Percentiles rank a stretch among this genome's conserved stretches.
phyloP scores from a whole-genome alignment of 2,797 vertebrate genomes.

The Gymnocypris eckloni region DNA sequence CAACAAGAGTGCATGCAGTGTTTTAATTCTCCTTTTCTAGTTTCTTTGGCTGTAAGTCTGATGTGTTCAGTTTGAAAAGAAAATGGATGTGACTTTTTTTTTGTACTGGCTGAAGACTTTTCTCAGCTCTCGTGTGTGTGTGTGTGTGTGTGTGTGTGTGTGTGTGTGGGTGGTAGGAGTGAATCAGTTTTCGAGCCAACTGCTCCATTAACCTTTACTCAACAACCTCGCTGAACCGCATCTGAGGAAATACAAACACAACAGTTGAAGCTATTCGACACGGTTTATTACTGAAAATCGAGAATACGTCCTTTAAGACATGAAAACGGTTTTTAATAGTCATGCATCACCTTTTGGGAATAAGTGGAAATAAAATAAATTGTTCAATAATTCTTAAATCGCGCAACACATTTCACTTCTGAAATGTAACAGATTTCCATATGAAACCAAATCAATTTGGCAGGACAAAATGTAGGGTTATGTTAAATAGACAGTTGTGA shows the following conservation, averaged over 20 bases:
- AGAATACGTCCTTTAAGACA: not conserved
- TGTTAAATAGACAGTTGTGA: not conserved
- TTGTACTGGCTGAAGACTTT: not conserved
- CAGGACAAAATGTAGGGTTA: not conserved
- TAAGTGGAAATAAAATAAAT: not conserved
- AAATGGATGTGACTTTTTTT: slow-evolving; percentile 1
- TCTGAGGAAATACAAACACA: slow-evolving; percentile 6
- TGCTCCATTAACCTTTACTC: slow-evolving; percentile 34
- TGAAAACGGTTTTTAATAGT: not conserved
- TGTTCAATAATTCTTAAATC: not conserved
- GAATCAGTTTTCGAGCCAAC: slow-evolving; percentile 28
- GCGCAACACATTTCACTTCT: not conserved
- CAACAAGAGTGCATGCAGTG: not conserved
- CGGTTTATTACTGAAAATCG: not conserved
- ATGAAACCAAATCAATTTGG: not conserved
- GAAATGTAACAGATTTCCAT: not conserved
- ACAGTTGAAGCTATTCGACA: not conserved
- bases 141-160: not conserved
- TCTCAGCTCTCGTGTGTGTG: not conserved
- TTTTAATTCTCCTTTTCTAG: not conserved
- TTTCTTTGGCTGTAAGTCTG: not conserved
- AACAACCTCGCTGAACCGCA: not conserved
- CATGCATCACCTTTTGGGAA: not conserved
- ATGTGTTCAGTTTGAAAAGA: slow-evolving; percentile 15
- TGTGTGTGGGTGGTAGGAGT: not conserved